Evolutionary conservation across 2,888 invertebrate genomes (phyloP).

Genomic region (Troglohyphantes excavatus): DNA sequence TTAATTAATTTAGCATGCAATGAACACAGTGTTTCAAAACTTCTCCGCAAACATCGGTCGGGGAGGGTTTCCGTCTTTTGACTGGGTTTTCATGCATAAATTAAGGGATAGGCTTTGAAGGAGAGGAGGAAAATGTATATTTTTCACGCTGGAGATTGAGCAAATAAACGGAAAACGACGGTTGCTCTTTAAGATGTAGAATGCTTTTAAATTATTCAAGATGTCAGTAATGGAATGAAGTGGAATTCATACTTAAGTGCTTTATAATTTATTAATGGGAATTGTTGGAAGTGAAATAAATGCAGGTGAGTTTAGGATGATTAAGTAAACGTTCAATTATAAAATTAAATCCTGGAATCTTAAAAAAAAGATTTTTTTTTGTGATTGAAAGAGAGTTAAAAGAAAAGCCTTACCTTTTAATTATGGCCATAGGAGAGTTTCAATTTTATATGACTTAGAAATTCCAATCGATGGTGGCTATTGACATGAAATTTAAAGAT

Average conservation of each 20-base stretch:
- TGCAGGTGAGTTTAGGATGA: neutral
- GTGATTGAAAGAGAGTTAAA: no score
- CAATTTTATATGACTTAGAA: no score
- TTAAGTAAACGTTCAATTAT: neutral
- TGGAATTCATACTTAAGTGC: neutral
- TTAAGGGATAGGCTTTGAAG: neutral
- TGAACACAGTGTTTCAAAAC: constrained; percentile 59
- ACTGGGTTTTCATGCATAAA: neutral
- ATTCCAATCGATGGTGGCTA: no score
- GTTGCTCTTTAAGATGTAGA: constrained; percentile 3
- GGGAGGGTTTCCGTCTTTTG: neutral
- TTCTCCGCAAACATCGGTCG: constrained; percentile 57
- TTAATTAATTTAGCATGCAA: constrained; percentile 76
- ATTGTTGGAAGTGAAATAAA: neutral
- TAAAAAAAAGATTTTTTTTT: no score
- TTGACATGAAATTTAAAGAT: no score
- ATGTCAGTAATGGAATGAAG: neutral
- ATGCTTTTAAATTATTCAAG: neutral
- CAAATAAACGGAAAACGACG: neutral
- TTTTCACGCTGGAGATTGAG: neutral
- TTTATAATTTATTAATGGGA: neutral
- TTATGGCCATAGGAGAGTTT: no score
- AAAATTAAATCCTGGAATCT: neutral
- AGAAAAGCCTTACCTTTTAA: no score
- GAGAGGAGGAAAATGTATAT: neutral